Base-by-base conservation (phyloP, 2,113 vertebrate genomes). In the Clinocottus analis region DNA sequence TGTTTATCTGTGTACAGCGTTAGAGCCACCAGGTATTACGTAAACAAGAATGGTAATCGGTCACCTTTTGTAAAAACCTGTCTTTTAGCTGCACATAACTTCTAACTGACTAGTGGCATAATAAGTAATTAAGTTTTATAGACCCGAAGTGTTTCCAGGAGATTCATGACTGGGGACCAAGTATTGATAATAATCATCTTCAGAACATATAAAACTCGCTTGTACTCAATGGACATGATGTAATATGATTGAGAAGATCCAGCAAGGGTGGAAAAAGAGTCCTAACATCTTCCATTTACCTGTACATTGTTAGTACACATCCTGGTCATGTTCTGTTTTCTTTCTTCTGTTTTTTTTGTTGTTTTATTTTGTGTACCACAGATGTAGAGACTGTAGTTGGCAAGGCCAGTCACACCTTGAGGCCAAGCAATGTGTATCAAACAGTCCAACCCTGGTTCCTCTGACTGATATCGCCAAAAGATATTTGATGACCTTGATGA, bases 1-100 rank as follows among this genome's bases (percentile, higher is more conserved):
- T 62, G 59, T 74, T 64, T 70, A 35, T 70, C 5, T 71, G 69
- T 59, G 5, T 12, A 13, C 47, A 25, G 71, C 59, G 35, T 62
- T 14, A 65, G 43, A 59, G 7, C 47, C 49, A 21, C 19, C 23
- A 56, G 19, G 5, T 60, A 29, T 4, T 11, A 23, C 33, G 4
- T 14, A 2, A 33, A 37, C 19, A 13, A 8, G 14, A 3, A 16
- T 47, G 29, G 39, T 23, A 19, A 5, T 33, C 6, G 11, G 51
- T 41, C 19, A 21, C 21, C 1, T 53, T 78, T 19, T 41, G n/a
- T 49, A 39, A 62, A 61, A 13, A 3, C 4, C 4, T 25, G 35
- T 79, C 10, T 33, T 71, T 37, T 3, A 37, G 29, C 37, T 81
- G 59, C 10, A 33, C n/a, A 21, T 19, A 29, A 13, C 9, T 31